Evolutionary conservation across 2,113 vertebrate species (phyloP).

Genomic region (Ranitomeya imitator): DNA sequence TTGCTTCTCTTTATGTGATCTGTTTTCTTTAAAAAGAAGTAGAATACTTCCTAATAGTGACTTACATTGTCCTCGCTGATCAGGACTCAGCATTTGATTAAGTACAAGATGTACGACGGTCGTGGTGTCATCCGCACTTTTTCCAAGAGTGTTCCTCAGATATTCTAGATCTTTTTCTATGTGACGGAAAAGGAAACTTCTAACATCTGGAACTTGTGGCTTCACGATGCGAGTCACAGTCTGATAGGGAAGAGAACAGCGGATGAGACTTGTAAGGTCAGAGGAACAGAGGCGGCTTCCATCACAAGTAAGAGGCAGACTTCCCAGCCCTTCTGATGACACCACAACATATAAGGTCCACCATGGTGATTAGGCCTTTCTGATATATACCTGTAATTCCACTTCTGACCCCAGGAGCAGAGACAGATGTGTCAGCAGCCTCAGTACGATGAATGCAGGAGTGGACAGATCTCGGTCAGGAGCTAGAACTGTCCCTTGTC

Average conservation of each 20-base stretch:
- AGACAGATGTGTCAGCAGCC: conserved; percentile 84
- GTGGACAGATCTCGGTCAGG: conserved; percentile 80
- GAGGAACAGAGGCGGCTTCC: background rate
- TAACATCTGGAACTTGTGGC: conserved; percentile 66
- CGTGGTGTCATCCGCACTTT: conserved; percentile 80
- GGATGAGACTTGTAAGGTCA: background rate
- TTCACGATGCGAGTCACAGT: conserved; percentile 76
- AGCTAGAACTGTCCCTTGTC: conserved; percentile 65
- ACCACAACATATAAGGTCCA: background rate
- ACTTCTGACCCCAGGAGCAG: conserved; percentile 79
- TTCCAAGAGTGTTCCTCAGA: conserved; percentile 79
- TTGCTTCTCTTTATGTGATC: too few species aligned
- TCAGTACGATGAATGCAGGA: conserved; percentile 73
- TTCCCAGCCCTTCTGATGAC: background rate
- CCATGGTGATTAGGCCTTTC: background rate
- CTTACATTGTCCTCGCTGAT: conserved; percentile 72
- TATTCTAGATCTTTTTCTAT: conserved; percentile 78
- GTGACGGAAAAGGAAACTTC: conserved; percentile 78
- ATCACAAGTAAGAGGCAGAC: background rate
- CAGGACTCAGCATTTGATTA: conserved; percentile 67
- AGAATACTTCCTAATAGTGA: background rate
- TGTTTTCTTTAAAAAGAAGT: background rate
- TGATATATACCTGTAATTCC: conserved; percentile 72
- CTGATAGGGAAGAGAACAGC: conserved; percentile 62
- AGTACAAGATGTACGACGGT: conserved; percentile 78